Evolutionary conservation across 1,140 invertebrate genomes (phyloP).

Genomic region (Euglossa dilemma): DNA sequence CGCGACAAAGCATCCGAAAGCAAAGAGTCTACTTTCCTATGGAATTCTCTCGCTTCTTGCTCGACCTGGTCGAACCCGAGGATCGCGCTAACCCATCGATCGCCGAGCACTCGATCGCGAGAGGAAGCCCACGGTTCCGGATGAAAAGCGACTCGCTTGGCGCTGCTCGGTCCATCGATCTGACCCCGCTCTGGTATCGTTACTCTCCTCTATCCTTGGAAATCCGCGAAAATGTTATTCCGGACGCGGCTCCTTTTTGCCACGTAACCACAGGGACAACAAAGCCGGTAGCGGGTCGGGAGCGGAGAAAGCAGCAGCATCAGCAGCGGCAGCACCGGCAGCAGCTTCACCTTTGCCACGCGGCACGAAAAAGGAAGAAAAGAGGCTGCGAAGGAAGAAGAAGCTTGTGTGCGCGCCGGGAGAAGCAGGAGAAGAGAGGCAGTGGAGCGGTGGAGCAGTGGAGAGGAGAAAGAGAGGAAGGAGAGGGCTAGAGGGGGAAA

Average conservation of each 20-base stretch:
- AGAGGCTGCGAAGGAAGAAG: background rate
- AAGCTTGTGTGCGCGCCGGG: background rate
- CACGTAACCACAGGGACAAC: constrained; percentile 8
- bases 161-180: constrained; percentile 10
- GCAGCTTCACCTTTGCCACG: constrained; percentile 49
- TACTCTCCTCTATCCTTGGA: background rate
- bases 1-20: background rate
- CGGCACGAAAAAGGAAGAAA: constrained; percentile 16
- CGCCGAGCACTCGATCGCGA: constrained; percentile 1
- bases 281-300: constrained; percentile 1
- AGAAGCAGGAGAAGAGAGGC: background rate
- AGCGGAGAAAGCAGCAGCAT: background rate
- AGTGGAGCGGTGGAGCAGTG: too few species aligned
- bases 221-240: constrained; percentile 42
- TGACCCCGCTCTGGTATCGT: constrained; percentile 7
- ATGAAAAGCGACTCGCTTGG: constrained; percentile 4
- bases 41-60: background rate
- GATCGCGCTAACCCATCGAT: background rate
- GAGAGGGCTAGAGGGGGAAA: background rate
- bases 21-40: background rate
- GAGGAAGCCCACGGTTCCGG: too few species aligned
- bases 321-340: background rate
- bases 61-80: background rate
- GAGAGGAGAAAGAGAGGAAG: constrained; percentile 17
- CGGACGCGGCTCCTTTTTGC: constrained; percentile 16